Evolutionary conservation across 2,797 vertebrate genomes (phyloP), one percentile per base, ranked within the genome.

Genomic region (Galagoides demidoff): DNA sequence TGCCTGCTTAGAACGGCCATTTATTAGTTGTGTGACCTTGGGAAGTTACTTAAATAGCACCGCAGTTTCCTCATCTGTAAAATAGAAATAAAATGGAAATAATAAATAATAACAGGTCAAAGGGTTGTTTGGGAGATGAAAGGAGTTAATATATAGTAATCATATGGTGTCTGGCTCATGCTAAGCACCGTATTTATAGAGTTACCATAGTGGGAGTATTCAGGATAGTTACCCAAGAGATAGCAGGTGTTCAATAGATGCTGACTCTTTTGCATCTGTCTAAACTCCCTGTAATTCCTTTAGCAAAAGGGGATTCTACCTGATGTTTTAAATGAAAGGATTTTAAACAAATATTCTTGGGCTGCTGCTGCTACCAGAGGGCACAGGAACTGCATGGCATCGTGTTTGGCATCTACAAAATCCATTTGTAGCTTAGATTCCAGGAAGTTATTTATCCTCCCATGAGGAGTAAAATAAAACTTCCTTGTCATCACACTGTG

Each of bases 241-340:
- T 68, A 45, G 4, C 85, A 96, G 43, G 27, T 52, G 34, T 57
- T 43, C 27, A 20, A 5, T 43, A 63, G 71, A 49, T 52, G 17
- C 52, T 43, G 57, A 9, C n/a, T 43, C 27, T 43, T 82, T 85
- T 92, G 57, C 11, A 27, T 70, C 14, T 79, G 12, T 37, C 45
- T n/a, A 13, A 37, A 61, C 3, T 8, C 39, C 1, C 27, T 16
- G 23, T 84, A 87, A 59, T 91, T 85, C 25, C 43, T 90, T 78
- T 82, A 93, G 59, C 31, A 59, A 81, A 73, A 88, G 59, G 39
- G 31, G 71, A 61, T 63, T 7, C 45, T 76, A 27, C 17, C 9
- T 90, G 90, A 29, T 85, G 63, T 37, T 96, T 88, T 81, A 89
- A 55, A 55, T 22, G 45, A 89, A 94, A 19, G 45, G 7, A 31